A percentile compares a stretch with the other conserved stretches of the same genome.
These are phyloP conservation scores for Cyprinodon brontotheroides DNA, from an alignment of 2,113 vertebrate genomes.

Conservation along the genomic window DNA sequence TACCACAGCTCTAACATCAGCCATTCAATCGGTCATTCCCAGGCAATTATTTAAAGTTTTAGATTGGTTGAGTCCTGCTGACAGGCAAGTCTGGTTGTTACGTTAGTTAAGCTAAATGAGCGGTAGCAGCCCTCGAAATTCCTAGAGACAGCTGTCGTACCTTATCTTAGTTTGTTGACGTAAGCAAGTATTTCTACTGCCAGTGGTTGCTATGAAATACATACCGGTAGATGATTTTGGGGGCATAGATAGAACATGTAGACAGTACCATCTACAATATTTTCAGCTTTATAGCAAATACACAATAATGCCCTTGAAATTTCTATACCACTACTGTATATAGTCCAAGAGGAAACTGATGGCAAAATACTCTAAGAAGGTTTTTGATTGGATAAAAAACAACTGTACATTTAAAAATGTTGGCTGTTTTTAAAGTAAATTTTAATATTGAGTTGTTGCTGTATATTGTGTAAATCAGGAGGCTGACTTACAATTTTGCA, in stretches of 20 bases:
- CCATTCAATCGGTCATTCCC: too few species aligned
- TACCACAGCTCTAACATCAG: too few species aligned
- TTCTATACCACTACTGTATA: background rate
- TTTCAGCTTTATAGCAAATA: background rate
- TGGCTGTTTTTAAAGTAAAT: constrained; percentile 1
- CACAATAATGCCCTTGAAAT: background rate
- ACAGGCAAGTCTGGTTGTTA: too few species aligned
- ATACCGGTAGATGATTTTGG: too few species aligned
- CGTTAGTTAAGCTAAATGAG: too few species aligned
- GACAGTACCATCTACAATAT: too few species aligned
- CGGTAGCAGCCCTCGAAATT: too few species aligned
- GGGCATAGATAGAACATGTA: too few species aligned
- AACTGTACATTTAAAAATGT: background rate
- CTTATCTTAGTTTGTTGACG: too few species aligned
- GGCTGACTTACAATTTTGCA: constrained; percentile 18
- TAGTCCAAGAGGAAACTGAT: background rate
- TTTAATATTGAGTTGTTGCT: constrained; percentile 16
- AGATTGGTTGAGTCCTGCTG: too few species aligned
- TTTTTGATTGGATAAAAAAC: background rate
- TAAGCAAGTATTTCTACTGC: background rate
- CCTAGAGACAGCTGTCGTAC: too few species aligned
- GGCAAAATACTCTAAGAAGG: background rate
- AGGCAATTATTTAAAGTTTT: too few species aligned
- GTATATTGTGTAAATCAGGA: constrained; percentile 18
- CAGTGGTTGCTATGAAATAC: background rate